These are phyloP conservation scores for Drosophila lini DNA, from an alignment of 1,140 invertebrate species.

Conservation along the genomic window DNA sequence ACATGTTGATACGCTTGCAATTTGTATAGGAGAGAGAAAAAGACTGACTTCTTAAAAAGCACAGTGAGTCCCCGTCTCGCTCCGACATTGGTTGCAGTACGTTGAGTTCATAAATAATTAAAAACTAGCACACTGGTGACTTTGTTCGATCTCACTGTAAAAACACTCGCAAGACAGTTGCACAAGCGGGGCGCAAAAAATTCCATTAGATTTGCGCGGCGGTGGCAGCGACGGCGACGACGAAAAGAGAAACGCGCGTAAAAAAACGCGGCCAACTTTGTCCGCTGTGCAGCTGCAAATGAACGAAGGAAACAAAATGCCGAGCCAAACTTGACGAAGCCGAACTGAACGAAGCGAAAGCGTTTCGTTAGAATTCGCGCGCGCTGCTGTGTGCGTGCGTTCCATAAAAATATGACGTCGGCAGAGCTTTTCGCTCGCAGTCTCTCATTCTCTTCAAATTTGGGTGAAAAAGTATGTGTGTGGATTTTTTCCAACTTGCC, in stretches of 20 bases:
- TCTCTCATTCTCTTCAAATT: constrained; percentile 51
- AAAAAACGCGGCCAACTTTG: constrained; percentile 79
- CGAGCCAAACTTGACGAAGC: constrained; percentile 70
- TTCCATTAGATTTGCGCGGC: constrained; percentile 76
- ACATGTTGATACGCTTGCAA: constrained; percentile 83
- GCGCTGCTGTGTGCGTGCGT: constrained; percentile 40
- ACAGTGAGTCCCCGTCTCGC: constrained; percentile 84
- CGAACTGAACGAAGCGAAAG: constrained; percentile 64
- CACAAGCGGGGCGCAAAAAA: constrained; percentile 64
- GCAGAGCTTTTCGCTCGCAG: constrained; percentile 58
- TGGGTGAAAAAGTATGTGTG: constrained; percentile 67
- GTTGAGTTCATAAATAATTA: constrained; percentile 65
- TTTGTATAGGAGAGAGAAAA: constrained; percentile 85
- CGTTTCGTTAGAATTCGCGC: constrained; percentile 70
- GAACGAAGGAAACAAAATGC: constrained; percentile 65
- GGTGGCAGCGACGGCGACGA: constrained; percentile 7
- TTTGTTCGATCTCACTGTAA: constrained; percentile 13
- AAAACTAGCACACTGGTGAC: constrained; percentile 43
- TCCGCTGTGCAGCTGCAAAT: constrained; percentile 80
- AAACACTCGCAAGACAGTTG: constrained; percentile 68
- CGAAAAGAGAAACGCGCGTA: constrained; percentile 37
- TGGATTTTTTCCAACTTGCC: constrained; percentile 62
- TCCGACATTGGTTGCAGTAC: constrained; percentile 85
- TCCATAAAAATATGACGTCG: constrained; percentile 81
- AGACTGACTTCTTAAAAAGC: constrained; percentile 83